Percentiles rank a stretch among this genome's conserved stretches.
phyloP scores from a whole-genome alignment of 2,888 invertebrate species.

The Ceraclea dissimilis region DNA sequence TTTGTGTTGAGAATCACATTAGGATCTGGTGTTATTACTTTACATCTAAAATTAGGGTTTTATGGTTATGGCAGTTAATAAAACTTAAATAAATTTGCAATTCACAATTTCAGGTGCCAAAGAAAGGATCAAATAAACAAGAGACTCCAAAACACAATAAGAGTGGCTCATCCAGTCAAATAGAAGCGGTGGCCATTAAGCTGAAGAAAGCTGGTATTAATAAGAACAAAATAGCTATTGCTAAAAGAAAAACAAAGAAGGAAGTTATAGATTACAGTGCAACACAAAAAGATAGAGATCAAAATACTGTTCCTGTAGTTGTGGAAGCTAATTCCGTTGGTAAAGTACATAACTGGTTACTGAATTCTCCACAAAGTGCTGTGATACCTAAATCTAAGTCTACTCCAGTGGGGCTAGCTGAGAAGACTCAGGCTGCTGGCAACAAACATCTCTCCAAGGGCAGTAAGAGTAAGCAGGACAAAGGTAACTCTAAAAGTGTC shows the following conservation, averaged over 20 bases:
- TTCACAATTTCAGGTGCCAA: background rate
- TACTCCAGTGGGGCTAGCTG: slow-evolving; percentile 66
- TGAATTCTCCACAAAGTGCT: slow-evolving; percentile 60
- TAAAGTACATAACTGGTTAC: slow-evolving; percentile 80
- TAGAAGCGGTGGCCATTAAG: slow-evolving; percentile 33
- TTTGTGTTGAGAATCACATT: too few species aligned
- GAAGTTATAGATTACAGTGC: slow-evolving; percentile 76
- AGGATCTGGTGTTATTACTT: background rate
- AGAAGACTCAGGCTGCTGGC: slow-evolving; percentile 48
- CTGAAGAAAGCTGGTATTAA: slow-evolving; percentile 32
- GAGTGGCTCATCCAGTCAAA: slow-evolving; percentile 27
- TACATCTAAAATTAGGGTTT: background rate
- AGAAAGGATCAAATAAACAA: slow-evolving; percentile 27
- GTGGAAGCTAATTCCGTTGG: slow-evolving; percentile 54
- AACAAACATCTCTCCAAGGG: slow-evolving; percentile 35
- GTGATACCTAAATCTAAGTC: slow-evolving; percentile 76
- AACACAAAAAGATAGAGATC: slow-evolving; percentile 50
- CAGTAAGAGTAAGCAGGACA: slow-evolving; percentile 42
- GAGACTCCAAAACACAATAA: slow-evolving; percentile 50
- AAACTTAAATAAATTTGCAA: background rate
- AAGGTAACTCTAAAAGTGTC: slow-evolving; percentile 55
- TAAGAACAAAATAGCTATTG: slow-evolving; percentile 36
- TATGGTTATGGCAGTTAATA: background rate
- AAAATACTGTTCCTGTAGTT: slow-evolving; percentile 29
- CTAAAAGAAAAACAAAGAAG: slow-evolving; percentile 54